Conservation (phyloP, 2,888 invertebrate species). For the Cyaniris semiargus region DNA sequence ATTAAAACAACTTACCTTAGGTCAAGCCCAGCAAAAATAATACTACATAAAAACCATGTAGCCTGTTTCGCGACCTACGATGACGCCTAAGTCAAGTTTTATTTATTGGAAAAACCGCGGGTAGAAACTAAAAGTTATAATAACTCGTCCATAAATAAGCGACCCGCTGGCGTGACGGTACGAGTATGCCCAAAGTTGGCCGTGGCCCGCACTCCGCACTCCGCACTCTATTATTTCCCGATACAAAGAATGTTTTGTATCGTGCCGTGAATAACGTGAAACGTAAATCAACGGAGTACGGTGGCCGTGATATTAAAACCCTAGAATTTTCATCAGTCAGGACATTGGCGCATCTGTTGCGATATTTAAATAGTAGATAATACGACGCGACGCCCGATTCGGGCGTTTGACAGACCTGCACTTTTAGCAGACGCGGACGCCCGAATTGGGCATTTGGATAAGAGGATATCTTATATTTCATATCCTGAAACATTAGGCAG, state of each 20-base stretch:
- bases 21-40: no score
- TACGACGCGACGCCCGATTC: no score
- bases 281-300: slow-evolving; percentile 3
- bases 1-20: no score
- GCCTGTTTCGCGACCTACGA: no score
- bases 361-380: no score
- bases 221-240: neutral
- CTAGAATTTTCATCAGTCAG: neutral
- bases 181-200: neutral
- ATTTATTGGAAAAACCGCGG: neutral
- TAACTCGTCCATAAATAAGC: neutral
- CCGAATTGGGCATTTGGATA: no score
- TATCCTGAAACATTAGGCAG: no score
- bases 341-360: no score
- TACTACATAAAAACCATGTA: no score
- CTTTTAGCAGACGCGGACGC: no score
- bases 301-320: neutral
- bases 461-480: no score
- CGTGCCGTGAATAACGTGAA: neutral
- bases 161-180: slow-evolving; percentile 1
- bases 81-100: neutral
- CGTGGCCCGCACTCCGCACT: neutral
- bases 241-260: slow-evolving; percentile 16
- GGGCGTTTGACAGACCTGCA: no score
- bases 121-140: neutral